These are phyloP conservation scores for Hypotaenidia okinawae DNA, from an alignment of 2,797 vertebrate species.

Conservation along the genomic window DNA sequence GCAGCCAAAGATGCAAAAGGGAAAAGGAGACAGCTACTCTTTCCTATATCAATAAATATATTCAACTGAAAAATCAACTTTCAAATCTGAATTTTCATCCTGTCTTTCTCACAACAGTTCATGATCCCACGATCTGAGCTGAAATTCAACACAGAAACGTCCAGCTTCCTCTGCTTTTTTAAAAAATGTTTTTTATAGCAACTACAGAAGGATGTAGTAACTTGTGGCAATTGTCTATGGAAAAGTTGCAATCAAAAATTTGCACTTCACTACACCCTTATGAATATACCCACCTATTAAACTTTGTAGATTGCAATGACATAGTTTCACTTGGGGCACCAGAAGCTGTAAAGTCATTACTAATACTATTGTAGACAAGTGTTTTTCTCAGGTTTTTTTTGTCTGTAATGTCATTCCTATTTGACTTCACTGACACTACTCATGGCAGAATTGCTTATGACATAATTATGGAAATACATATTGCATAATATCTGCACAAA, in stretches of 20 bases:
- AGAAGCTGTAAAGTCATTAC: slow-evolving; percentile 8
- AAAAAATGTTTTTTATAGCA: background rate
- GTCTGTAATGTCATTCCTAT: slow-evolving; percentile 31
- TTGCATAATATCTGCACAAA: slow-evolving; percentile 56
- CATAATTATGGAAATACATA: slow-evolving; percentile 65
- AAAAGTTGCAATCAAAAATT: background rate
- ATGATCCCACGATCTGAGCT: background rate
- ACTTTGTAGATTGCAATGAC: background rate
- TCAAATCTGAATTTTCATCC: background rate
- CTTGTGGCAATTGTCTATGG: background rate
- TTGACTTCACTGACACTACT: slow-evolving; percentile 60
- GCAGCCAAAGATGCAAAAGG: background rate
- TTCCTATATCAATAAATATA: background rate
- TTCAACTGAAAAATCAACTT: background rate
- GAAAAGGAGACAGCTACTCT: background rate
- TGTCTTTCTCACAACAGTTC: background rate
- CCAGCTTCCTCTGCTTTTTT: background rate
- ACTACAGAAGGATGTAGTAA: background rate
- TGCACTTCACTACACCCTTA: background rate
- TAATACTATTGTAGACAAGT: slow-evolving; percentile 25
- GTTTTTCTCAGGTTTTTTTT: slow-evolving; percentile 33
- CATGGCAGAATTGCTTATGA: slow-evolving; percentile 57
- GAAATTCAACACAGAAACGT: background rate
- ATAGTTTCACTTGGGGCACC: background rate
- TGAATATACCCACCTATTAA: background rate